Conservation (phyloP, 1,140 invertebrate species). For the Bemisia tabaci region DNA sequence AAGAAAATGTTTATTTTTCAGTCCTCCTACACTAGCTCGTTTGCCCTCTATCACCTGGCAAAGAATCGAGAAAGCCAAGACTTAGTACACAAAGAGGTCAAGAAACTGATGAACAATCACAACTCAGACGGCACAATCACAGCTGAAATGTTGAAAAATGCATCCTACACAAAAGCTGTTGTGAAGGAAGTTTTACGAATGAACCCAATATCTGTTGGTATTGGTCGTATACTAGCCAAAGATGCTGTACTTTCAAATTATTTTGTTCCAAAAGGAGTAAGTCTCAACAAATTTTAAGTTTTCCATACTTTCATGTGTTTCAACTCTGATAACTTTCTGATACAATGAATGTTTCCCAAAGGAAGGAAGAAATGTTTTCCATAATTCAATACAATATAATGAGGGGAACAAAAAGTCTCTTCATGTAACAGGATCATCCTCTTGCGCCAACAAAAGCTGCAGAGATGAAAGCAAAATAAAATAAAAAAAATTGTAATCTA, state of each 20-base stretch:
- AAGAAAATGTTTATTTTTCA: no score
- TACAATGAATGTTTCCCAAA: no score
- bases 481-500: no score
- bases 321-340: no score
- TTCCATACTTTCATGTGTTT: no score
- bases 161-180: constrained; percentile 58
- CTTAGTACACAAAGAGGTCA: constrained; percentile 50
- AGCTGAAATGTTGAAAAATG: constrained; percentile 39
- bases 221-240: constrained; percentile 59
- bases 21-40: constrained; percentile 68
- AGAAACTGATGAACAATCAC: constrained; percentile 32
- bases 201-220: constrained; percentile 68
- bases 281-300: constrained; percentile 25
- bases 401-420: no score
- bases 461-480: no score
- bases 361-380: neutral
- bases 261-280: constrained; percentile 68
- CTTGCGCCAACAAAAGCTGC: no score
- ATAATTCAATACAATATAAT: no score
- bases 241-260: constrained; percentile 69
- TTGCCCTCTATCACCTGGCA: constrained; percentile 66
- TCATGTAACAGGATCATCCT: no score
- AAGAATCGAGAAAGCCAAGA: constrained; percentile 57
- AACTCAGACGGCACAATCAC: constrained; percentile 38
- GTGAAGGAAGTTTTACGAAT: constrained; percentile 72